Conservation (phyloP, 2,113 vertebrate species). For the Scomber colias region DNA sequence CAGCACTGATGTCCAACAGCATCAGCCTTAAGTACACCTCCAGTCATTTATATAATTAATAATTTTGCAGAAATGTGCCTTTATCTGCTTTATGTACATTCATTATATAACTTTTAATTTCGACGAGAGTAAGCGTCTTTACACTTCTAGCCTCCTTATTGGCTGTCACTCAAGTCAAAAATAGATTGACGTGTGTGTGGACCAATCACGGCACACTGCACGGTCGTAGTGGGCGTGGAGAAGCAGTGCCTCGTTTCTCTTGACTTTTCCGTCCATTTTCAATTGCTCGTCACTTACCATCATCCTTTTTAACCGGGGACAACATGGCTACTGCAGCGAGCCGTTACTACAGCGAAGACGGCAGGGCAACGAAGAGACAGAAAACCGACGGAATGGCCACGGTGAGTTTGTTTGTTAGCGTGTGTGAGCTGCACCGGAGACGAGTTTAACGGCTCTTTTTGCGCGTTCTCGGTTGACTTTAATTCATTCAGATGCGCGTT, state of each 20-base stretch:
- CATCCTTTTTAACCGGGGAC: constrained; percentile 79
- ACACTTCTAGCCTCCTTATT: constrained; percentile 29
- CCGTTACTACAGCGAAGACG: constrained; percentile 91
- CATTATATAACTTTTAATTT: too few relatives aligned
- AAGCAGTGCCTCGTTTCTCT: constrained; percentile 44
- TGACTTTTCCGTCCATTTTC: constrained; percentile 80
- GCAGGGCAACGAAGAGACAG: constrained; percentile 90
- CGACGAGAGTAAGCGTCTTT: accelerated
- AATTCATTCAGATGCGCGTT: constrained; percentile 23
- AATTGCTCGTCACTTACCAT: constrained; percentile 59
- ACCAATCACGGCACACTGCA: constrained; percentile 31
- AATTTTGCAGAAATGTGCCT: background rate
- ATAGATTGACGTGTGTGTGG: constrained; percentile 15
- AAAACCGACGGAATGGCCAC: constrained; percentile 91
- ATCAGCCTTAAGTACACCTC: background rate
- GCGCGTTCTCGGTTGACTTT: background rate
- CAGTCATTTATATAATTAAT: background rate
- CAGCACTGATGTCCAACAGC: too few relatives aligned
- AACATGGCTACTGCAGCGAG: constrained; percentile 87
- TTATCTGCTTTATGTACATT: background rate
- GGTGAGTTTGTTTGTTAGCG: constrained; percentile 61
- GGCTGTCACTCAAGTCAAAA: background rate
- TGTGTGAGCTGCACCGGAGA: accelerated
- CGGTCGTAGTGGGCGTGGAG: constrained; percentile 24
- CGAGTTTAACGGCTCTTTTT: background rate